Evolutionary conservation across 2,113 vertebrate genomes (phyloP).

Genomic region (Notiomystis cincta): DNA sequence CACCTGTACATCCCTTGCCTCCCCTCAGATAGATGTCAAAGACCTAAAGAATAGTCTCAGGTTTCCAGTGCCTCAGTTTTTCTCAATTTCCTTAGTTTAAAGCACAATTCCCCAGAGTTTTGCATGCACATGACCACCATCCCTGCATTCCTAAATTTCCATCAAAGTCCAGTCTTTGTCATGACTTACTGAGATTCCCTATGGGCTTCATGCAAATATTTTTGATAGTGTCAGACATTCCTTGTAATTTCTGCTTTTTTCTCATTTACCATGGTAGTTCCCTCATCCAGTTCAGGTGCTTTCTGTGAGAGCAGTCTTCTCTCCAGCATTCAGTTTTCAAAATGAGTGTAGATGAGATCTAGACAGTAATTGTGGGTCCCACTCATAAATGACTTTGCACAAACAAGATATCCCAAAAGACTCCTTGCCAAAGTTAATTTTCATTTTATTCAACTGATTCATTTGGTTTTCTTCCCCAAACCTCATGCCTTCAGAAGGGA

Average conservation of each 20-base stretch:
- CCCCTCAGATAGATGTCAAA: neutral
- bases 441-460: neutral
- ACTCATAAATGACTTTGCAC: neutral
- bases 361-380: neutral
- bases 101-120: neutral
- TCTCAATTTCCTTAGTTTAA: neutral
- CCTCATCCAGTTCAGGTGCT: neutral
- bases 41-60: neutral
- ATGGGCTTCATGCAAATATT: neutral
- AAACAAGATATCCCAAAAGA: neutral
- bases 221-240: neutral
- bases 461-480: neutral
- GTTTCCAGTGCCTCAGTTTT: neutral
- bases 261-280: neutral
- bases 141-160: neutral
- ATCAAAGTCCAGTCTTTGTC: neutral
- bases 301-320: neutral
- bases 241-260: neutral
- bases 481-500: neutral
- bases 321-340: neutral
- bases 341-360: neutral
- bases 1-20: neutral
- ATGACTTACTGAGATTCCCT: neutral
- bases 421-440: neutral
- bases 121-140: fast-evolving